Evolutionary conservation across 1,140 invertebrate species (phyloP).

Genomic region (Drosophila eugracilis): DNA sequence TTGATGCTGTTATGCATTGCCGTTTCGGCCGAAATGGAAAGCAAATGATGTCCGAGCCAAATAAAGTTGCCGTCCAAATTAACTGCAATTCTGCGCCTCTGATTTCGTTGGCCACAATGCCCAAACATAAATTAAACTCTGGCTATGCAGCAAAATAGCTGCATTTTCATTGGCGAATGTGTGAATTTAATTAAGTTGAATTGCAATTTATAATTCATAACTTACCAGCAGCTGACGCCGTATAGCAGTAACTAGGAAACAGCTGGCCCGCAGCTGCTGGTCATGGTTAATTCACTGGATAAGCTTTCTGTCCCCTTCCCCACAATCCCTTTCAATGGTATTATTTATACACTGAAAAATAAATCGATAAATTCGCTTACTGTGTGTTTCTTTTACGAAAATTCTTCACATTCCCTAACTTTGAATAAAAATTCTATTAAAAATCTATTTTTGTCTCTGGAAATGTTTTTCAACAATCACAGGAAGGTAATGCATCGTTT

Average conservation of each 20-base stretch:
- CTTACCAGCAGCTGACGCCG: constrained; percentile 25
- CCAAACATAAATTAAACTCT: constrained; percentile 29
- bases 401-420: no score
- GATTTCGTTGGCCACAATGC: constrained; percentile 9
- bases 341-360: background rate
- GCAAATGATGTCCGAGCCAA: constrained; percentile 27
- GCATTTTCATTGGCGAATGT: constrained; percentile 30
- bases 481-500: no score
- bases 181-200: constrained; percentile 57
- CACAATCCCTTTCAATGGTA: background rate
- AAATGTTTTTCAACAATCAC: no score
- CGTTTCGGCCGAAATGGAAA: constrained; percentile 17
- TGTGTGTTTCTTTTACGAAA: no score
- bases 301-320: constrained; percentile 1
- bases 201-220: constrained; percentile 65
- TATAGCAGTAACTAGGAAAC: constrained; percentile 10
- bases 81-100: constrained; percentile 26
- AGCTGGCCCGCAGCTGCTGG: constrained; percentile 25
- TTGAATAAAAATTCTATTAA: no score
- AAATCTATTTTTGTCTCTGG: no score
- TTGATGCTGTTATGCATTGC: constrained; percentile 53
- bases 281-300: constrained; percentile 69
- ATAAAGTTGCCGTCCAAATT: constrained; percentile 22
- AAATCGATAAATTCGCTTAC: no score
- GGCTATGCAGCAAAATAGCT: constrained; percentile 54